Base-by-base conservation (phyloP, 2,797 vertebrate genomes). In the Gymnocypris eckloni region DNA sequence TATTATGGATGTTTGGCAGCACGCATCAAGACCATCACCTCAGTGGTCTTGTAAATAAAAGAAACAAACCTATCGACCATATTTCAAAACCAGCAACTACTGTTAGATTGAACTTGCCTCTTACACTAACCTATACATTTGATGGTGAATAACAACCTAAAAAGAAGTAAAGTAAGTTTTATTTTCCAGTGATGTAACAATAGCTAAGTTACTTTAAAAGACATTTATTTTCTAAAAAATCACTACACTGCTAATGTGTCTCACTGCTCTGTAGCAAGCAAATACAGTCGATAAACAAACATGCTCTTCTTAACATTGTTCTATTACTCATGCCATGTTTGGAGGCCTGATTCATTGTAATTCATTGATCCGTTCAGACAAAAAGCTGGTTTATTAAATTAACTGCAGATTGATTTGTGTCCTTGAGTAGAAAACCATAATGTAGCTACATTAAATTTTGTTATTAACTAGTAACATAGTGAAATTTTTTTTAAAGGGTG, bases 1-100 rank as follows among this genome's bases (percentile, higher is more conserved):
- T 88, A 85, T 87, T 90, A 88, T 56, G 56, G 33, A 73, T 67
- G 84, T 75, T 52, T 86, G 79, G 76, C 64, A 82, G 87, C 37
- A 70, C 50, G 45, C 66, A 61, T 64, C 56, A 59, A 81, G 72
- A 61, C 80, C 85, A 77, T 81, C 70, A 80, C 86, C 81, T 86
- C 84, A 28, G 71, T 20, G 33, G 73, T 70, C 67, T 18, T 79
- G 85, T 70, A 86, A 84, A 86, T 59, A 56, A 64, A 70, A 52
- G 20, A 84, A 79, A 85, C 13, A 70, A 75, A 76, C 56, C 64
- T 52, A 67, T 54, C 6, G 4, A 45, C 41, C 66, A 83, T 48
- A 71, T 87, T 84, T 18, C 8, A 18, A 54, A 77, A 78, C 28
- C 73, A 78, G 59, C 22, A 39, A 75, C 71, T 37, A 2, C 37